Evolutionary conservation across 2,797 vertebrate species (phyloP).

Genomic region (Xenentodon cancila): DNA sequence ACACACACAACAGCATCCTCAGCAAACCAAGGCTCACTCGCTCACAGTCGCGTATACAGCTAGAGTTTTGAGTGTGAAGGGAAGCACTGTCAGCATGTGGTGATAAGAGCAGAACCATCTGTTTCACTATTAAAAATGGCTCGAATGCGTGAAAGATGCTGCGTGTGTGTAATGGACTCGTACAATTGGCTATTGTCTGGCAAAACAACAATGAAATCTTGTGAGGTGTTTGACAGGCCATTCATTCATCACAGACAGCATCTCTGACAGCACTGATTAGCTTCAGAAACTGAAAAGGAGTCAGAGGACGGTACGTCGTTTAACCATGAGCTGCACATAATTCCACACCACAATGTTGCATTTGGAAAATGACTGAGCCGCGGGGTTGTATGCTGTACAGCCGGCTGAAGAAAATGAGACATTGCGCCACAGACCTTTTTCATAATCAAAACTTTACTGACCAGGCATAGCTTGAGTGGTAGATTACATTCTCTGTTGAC

Average conservation of each 20-base stretch:
- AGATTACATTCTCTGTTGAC: slow-evolving; percentile 1
- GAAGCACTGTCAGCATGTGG: slow-evolving; percentile 41
- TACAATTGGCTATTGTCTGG: slow-evolving; percentile 55
- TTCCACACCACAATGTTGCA: slow-evolving; percentile 4
- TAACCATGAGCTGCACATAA: neutral
- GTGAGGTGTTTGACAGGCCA: slow-evolving; percentile 41
- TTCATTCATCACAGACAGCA: slow-evolving; percentile 40
- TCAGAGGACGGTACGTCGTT: slow-evolving; percentile 31
- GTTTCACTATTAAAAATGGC: slow-evolving; percentile 55
- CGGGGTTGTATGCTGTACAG: neutral
- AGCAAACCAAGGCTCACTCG: neutral
- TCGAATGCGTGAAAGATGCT: slow-evolving; percentile 46
- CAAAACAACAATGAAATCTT: slow-evolving; percentile 48
- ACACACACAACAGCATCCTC: neutral
- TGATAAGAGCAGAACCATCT: slow-evolving; percentile 67
- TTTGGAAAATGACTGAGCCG: slow-evolving; percentile 24
- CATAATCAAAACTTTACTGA: slow-evolving; percentile 4
- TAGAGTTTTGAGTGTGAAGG: slow-evolving; percentile 36
- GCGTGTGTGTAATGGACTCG: slow-evolving; percentile 55
- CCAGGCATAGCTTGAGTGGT: neutral
- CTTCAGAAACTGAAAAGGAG: slow-evolving; percentile 27
- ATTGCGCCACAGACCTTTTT: slow-evolving; percentile 1
- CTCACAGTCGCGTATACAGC: neutral
- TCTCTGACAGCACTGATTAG: slow-evolving; percentile 36
- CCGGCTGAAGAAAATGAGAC: slow-evolving; percentile 17